Conservation (phyloP, 1,140 invertebrate genomes). For the Neomicropteryx cornuta region DNA sequence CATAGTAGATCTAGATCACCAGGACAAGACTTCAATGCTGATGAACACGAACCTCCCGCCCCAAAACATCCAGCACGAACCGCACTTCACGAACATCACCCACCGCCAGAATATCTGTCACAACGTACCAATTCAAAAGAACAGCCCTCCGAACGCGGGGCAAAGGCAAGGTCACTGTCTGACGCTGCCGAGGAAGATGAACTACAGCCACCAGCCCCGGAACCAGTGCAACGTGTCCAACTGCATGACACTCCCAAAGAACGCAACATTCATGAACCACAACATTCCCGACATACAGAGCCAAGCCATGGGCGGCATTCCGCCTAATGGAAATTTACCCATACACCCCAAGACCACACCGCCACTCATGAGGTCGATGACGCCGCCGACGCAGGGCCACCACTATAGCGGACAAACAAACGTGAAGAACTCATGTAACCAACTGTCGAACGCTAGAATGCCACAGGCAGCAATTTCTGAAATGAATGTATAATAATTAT, state of each 20-base stretch:
- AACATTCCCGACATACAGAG: slow-evolving; percentile 43
- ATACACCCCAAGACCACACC: slow-evolving; percentile 27
- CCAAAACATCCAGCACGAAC: slow-evolving; percentile 33
- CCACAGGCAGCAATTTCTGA: slow-evolving; percentile 68
- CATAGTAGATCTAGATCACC: slow-evolving; percentile 71
- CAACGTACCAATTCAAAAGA: slow-evolving; percentile 41
- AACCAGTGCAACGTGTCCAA: slow-evolving; percentile 37
- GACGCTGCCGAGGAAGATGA: slow-evolving; percentile 51
- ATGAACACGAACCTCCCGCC: slow-evolving; percentile 38
- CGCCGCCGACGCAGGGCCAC: slow-evolving; percentile 29
- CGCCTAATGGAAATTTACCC: slow-evolving; percentile 16
- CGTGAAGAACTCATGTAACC: slow-evolving; percentile 15
- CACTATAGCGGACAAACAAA: slow-evolving; percentile 8
- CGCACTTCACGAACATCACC: slow-evolving; percentile 30
- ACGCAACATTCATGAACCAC: slow-evolving; percentile 39
- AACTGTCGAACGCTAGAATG: slow-evolving; percentile 46
- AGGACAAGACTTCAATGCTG: slow-evolving; percentile 56
- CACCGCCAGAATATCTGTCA: slow-evolving; percentile 45
- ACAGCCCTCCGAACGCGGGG: slow-evolving; percentile 44
- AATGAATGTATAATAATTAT: slow-evolving; percentile 82
- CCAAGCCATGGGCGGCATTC: slow-evolving; percentile 24
- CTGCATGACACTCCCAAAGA: slow-evolving; percentile 47
- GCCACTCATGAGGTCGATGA: slow-evolving; percentile 20
- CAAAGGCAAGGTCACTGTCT: slow-evolving; percentile 45
- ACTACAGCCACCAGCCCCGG: slow-evolving; percentile 34